phyloP scores from a whole-genome alignment of 2,888 invertebrate species.

The Tipula lateralis region DNA sequence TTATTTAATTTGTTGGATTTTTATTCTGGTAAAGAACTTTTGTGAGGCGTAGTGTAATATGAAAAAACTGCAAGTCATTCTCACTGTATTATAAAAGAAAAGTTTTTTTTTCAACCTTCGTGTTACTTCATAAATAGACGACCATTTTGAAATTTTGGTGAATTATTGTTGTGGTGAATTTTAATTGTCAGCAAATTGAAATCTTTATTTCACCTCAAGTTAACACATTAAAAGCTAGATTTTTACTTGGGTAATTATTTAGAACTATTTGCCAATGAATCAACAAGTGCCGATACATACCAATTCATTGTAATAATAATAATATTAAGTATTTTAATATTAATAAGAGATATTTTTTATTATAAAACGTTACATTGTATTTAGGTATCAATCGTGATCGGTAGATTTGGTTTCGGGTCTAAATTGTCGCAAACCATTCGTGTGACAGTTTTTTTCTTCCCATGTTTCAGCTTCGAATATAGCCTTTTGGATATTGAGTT shows the following conservation, averaged over 20 bases:
- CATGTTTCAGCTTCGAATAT: background rate
- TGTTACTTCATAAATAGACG: background rate
- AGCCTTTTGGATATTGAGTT: background rate
- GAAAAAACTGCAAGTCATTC: conserved; percentile 30
- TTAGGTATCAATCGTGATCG: background rate
- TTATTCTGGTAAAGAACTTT: background rate
- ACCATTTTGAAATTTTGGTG: background rate
- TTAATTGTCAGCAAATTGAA: background rate
- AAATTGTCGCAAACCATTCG: background rate
- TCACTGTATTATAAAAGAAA: background rate
- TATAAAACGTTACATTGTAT: background rate
- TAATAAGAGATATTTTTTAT: background rate
- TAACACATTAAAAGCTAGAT: background rate
- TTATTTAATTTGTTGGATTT: background rate
- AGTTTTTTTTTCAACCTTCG: background rate
- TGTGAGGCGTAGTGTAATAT: background rate
- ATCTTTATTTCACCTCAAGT: background rate
- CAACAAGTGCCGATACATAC: background rate
- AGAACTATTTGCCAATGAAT: background rate
- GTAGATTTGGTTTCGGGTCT: background rate
- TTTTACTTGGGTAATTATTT: background rate
- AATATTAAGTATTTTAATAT: no score
- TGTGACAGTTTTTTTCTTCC: background rate
- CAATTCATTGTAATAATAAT: no score
- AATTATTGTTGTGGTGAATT: background rate